Evolutionary conservation across 2,888 invertebrate genomes (phyloP).

Genomic region (Volucella inanis): DNA sequence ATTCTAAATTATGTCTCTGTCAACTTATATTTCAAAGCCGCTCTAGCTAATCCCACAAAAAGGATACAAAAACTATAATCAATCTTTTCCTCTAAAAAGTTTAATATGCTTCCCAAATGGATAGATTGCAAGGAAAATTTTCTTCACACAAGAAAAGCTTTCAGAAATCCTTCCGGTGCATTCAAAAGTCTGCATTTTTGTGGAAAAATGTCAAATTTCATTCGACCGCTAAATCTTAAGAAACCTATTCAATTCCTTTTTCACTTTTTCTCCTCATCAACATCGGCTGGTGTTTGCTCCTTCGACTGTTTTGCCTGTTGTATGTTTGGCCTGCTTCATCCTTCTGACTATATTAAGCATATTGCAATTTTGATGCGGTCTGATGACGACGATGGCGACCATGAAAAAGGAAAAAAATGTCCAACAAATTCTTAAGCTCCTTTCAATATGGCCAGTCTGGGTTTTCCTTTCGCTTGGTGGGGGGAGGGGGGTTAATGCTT

Average conservation of each 20-base stretch:
- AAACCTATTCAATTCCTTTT: slow-evolving; percentile 34
- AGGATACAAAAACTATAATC: background rate
- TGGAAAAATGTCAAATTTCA: slow-evolving; percentile 14
- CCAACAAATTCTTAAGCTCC: slow-evolving; percentile 66
- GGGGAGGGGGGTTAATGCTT: slow-evolving; percentile 70
- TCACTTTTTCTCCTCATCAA: slow-evolving; percentile 3
- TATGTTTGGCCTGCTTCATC: background rate
- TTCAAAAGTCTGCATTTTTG: background rate
- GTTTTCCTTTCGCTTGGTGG: slow-evolving; percentile 4
- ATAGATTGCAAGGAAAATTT: slow-evolving; percentile 14
- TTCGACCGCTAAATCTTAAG: slow-evolving; percentile 33
- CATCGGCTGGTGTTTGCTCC: slow-evolving; percentile 5
- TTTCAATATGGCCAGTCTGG: slow-evolving; percentile 30
- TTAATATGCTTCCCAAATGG: slow-evolving; percentile 41
- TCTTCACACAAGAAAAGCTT: background rate
- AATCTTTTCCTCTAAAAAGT: background rate
- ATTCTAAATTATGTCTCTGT: no score
- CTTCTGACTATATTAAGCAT: slow-evolving; percentile 58
- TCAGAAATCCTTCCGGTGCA: slow-evolving; percentile 15
- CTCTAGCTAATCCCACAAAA: slow-evolving; percentile 27
- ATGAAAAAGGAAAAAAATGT: slow-evolving; percentile 51
- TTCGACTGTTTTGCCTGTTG: background rate
- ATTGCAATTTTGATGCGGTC: slow-evolving; percentile 72
- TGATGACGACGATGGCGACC: slow-evolving; percentile 53
- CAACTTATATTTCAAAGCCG: slow-evolving; percentile 20